A percentile compares a stretch with the other conserved stretches of the same genome.
Evolutionary conservation across 2,888 invertebrate species (phyloP).

Genomic region (Notodonta dromedarius): DNA sequence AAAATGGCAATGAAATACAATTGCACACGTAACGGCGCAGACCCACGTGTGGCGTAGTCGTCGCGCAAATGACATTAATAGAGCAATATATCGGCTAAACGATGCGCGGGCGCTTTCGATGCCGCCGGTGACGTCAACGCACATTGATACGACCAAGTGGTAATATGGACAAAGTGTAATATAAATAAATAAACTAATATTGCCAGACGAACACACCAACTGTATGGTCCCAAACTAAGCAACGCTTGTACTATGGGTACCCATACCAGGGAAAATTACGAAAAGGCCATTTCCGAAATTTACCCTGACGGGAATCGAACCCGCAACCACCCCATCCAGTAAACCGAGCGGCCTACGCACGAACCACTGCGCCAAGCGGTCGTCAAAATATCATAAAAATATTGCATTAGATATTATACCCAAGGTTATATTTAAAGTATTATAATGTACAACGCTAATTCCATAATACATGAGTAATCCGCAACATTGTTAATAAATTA

Average conservation of each 20-base stretch:
- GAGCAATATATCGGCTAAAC: slow-evolving; percentile 70
- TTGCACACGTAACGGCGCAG: slow-evolving; percentile 64
- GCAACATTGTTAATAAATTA: neutral
- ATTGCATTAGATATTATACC: neutral
- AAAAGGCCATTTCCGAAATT: no score
- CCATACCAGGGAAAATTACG: no score
- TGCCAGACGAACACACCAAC: no score
- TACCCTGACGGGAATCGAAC: no score
- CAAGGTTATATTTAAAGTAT: neutral
- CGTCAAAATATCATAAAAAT: no score
- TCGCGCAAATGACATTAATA: slow-evolving; percentile 73
- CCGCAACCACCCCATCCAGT: no score
- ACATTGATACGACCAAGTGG: slow-evolving; percentile 17
- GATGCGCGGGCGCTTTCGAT: slow-evolving; percentile 78
- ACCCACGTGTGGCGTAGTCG: slow-evolving; percentile 71
- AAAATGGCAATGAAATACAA: slow-evolving; percentile 82
- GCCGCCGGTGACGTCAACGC: slow-evolving; percentile 62
- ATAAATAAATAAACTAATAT: no score
- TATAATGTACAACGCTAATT: neutral
- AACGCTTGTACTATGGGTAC: no score
- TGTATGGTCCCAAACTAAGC: no score
- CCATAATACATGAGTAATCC: neutral
- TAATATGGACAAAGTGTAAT: slow-evolving; percentile 8
- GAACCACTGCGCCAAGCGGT: no score
- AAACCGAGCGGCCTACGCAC: no score